A percentile compares a stretch with the other conserved stretches of the same genome.
Evolutionary conservation across 2,113 vertebrate genomes (phyloP).

Genomic region (Calonectris borealis): DNA sequence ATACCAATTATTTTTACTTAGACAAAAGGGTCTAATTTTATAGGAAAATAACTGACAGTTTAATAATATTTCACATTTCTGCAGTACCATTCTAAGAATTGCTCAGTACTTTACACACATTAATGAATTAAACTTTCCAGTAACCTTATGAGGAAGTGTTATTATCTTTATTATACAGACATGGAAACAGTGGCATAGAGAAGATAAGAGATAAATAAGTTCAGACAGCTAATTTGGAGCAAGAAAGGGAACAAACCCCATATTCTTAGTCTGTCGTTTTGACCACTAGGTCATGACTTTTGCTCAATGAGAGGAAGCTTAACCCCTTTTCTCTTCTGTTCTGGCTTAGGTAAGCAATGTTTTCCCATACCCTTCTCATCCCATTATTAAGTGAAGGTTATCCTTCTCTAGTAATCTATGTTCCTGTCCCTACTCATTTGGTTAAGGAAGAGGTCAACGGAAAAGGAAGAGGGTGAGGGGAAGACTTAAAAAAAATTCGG

Average conservation of each 20-base stretch:
- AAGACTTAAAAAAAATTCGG: not conserved
- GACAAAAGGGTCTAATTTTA: conserved; percentile 26
- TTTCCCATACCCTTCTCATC: not conserved
- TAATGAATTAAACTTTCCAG: conserved; percentile 22
- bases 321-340: not conserved
- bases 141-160: not conserved
- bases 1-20: conserved; percentile 32
- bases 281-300: not conserved
- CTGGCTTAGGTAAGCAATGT: not conserved
- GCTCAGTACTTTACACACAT: not conserved
- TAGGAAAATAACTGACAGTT: not conserved
- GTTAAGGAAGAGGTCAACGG: not conserved
- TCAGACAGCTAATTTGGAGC: not conserved
- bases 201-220: not conserved
- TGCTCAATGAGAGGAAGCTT: not conserved
- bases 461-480: not conserved
- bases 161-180: not conserved
- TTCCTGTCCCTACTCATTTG: not conserved
- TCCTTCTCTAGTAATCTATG: not conserved
- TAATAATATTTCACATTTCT: conserved; percentile 26
- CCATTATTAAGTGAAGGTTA: not conserved
- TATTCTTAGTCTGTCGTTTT: not conserved
- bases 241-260: not conserved
- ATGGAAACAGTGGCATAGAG: not conserved
- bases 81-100: not conserved